A percentile compares a stretch with the other conserved stretches of the same genome.
Conservation (phyloP, 1,140 invertebrate genomes). For the Mizuhopecten yessoensis region DNA sequence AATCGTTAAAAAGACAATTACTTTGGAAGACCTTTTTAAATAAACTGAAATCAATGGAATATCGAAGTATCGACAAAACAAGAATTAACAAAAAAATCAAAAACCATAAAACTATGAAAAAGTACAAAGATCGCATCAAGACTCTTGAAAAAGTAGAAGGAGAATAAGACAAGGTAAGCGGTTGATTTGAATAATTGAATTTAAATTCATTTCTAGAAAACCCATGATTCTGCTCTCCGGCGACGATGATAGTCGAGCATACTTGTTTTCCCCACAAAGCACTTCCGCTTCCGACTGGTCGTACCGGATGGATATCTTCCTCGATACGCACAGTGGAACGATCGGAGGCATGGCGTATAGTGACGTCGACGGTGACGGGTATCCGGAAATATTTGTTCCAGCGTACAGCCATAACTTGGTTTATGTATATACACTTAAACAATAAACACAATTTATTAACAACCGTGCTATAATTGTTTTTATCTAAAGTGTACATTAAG, state of each 20-base stretch:
- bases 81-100: too few relatives aligned
- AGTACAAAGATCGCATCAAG: too few relatives aligned
- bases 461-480: too few relatives aligned
- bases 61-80: too few relatives aligned
- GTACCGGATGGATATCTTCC: constrained; percentile 74
- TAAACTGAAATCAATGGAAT: too few relatives aligned
- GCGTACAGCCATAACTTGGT: constrained; percentile 76
- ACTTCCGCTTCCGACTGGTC: constrained; percentile 77
- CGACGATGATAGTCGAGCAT: constrained; percentile 82
- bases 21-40: too few relatives aligned
- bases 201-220: constrained; percentile 54
- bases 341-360: constrained; percentile 77
- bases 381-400: constrained; percentile 80
- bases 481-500: too few relatives aligned
- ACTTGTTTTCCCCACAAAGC: constrained; percentile 76
- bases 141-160: too few relatives aligned
- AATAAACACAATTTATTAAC: constrained; percentile 46
- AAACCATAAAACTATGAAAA: too few relatives aligned
- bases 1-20: too few relatives aligned
- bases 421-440: constrained; percentile 80
- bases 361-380: constrained; percentile 82
- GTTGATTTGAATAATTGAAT: not conserved
- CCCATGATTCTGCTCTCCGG: constrained; percentile 81
- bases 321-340: constrained; percentile 59
- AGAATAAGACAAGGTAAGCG: too few relatives aligned